A percentile compares a stretch with the other conserved stretches of the same genome.
Evolutionary conservation across 2,888 invertebrate genomes (phyloP).

Genomic region (Andrena camellia): DNA sequence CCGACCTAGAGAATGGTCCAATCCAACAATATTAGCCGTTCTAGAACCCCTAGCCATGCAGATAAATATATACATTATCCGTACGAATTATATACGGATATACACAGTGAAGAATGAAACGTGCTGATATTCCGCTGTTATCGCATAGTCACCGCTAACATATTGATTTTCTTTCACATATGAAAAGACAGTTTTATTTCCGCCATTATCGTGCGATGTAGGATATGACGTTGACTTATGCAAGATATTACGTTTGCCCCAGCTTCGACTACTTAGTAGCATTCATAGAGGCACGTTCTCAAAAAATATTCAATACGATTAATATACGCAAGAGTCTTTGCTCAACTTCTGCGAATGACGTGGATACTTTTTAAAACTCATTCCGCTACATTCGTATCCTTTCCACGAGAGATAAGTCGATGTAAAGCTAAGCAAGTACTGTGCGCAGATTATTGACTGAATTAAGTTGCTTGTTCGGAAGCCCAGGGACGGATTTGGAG

Average conservation of each 20-base stretch:
- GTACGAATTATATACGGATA: conserved; percentile 4
- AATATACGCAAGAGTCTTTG: not conserved
- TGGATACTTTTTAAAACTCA: not conserved
- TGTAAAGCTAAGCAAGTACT: not conserved
- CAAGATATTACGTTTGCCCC: conserved; percentile 31
- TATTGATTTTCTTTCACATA: conserved; percentile 31
- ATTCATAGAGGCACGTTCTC: not conserved
- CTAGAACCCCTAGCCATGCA: conserved; percentile 29
- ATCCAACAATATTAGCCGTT: conserved; percentile 42
- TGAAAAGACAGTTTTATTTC: conserved; percentile 35
- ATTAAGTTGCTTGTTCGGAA: not conserved
- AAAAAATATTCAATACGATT: conserved; percentile 1
- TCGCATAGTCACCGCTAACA: not conserved
- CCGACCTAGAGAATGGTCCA: conserved; percentile 65
- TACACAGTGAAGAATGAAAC: conserved; percentile 23
- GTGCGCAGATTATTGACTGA: not conserved
- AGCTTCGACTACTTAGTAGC: conserved; percentile 16
- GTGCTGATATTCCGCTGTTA: conserved; percentile 38
- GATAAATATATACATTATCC: conserved; percentile 11
- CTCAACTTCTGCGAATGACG: not conserved
- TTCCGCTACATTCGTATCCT: not conserved
- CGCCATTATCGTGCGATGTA: conserved; percentile 35
- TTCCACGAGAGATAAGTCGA: not conserved
- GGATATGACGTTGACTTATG: conserved; percentile 24
- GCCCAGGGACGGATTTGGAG: too few species aligned